Evolutionary conservation across 2,888 invertebrate genomes (phyloP).

Genomic region (Calliphora vomitoria): DNA sequence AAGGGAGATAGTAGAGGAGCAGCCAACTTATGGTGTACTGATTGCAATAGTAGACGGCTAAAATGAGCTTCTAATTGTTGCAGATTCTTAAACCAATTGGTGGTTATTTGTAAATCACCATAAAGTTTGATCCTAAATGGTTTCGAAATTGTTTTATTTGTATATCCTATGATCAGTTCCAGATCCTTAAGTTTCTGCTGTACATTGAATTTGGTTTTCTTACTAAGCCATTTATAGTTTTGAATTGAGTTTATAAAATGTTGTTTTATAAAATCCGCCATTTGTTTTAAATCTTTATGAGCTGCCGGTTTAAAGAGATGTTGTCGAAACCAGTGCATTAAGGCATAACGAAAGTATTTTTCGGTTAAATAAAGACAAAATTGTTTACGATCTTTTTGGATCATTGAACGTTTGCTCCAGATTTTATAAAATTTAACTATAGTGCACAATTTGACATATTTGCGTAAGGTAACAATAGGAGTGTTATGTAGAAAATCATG

Average conservation of each 20-base stretch:
- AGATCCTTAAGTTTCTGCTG: background rate
- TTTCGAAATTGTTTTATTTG: background rate
- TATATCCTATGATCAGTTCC: background rate
- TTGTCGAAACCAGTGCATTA: background rate
- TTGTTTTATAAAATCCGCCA: background rate
- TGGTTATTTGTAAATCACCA: background rate
- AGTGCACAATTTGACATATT: background rate
- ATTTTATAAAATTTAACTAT: background rate
- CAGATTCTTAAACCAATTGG: background rate
- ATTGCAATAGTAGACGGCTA: background rate
- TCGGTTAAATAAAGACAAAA: background rate
- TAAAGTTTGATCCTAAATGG: background rate
- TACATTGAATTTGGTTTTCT: background rate
- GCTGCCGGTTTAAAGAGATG: background rate
- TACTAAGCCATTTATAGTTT: background rate
- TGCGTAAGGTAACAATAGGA: background rate
- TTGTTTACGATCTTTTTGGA: background rate
- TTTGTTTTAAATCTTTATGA: background rate
- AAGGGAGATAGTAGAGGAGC: background rate
- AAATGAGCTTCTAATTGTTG: background rate
- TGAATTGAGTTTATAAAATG: background rate
- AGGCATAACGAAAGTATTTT: background rate
- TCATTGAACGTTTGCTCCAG: background rate
- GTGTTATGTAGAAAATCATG: background rate
- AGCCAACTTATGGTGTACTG: background rate